phyloP scores from a whole-genome alignment of 1,140 invertebrate species.

The Epicauta chinensis region DNA sequence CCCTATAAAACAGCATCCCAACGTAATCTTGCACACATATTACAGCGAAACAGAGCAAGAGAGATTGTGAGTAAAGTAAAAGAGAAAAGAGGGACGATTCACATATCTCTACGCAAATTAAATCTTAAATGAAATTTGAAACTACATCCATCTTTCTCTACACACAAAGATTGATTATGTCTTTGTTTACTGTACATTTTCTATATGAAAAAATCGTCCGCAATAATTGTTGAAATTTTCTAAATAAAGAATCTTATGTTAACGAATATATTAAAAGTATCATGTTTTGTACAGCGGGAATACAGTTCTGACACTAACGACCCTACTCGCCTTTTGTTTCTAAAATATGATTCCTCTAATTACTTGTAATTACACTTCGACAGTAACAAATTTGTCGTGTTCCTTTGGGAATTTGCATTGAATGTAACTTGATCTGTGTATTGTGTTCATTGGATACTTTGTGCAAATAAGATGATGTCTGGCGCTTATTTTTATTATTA shows the following conservation, averaged over 20 bases:
- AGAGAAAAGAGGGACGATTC: slow-evolving; percentile 21
- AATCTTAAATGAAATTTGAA: slow-evolving; percentile 47
- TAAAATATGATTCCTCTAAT: slow-evolving; percentile 34
- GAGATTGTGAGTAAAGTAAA: too few relatives aligned
- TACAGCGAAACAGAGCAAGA: too few relatives aligned
- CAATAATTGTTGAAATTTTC: too few relatives aligned
- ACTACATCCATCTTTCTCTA: slow-evolving; percentile 20
- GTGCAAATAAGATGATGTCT: not conserved
- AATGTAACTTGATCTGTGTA: slow-evolving; percentile 8
- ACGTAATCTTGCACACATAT: slow-evolving; percentile 21
- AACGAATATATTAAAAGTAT: slow-evolving; percentile 19
- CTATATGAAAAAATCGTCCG: too few relatives aligned
- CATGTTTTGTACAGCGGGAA: slow-evolving; percentile 24
- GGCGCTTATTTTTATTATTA: not conserved
- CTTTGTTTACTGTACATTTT: too few relatives aligned
- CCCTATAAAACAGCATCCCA: slow-evolving; percentile 20
- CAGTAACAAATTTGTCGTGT: slow-evolving; percentile 22
- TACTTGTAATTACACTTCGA: slow-evolving; percentile 28
- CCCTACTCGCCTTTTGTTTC: slow-evolving; percentile 28
- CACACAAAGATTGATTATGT: too few relatives aligned
- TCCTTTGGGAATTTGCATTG: slow-evolving; percentile 14
- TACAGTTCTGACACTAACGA: slow-evolving; percentile 28
- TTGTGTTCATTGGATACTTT: not conserved
- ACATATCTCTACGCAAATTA: slow-evolving; percentile 40
- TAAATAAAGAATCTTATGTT: too few relatives aligned